These are phyloP conservation scores for Pachyrhynchus sulphureomaculatus DNA, from an alignment of 1,140 invertebrate species.

Conservation along the genomic window DNA sequence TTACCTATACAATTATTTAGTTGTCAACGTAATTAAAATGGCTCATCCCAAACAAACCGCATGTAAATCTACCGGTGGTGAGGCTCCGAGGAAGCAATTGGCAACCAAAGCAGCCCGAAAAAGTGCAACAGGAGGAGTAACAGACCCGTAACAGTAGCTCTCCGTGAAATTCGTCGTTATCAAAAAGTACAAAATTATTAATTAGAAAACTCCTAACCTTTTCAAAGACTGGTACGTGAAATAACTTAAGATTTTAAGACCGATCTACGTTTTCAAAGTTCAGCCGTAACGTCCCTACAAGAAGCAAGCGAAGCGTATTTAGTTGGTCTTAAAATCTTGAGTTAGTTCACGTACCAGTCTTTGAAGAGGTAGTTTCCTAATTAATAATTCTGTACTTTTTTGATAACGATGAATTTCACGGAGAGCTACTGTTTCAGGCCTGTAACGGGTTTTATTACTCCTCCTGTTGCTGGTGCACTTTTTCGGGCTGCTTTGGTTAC, in stretches of 20 bases:
- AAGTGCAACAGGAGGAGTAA: conserved; percentile 72
- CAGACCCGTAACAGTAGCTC: conserved; percentile 82
- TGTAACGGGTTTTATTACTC: too few relatives aligned
- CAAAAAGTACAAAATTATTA: conserved; percentile 81
- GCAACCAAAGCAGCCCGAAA: conserved; percentile 80
- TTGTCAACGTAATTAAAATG: too few relatives aligned
- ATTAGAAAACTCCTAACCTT: conserved; percentile 82
- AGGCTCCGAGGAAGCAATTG: conserved; percentile 84
- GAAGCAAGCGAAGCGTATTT: conserved; percentile 85
- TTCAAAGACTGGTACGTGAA: conserved; percentile 83
- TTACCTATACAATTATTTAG: too few relatives aligned
- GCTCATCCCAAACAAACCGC: conserved; percentile 88
- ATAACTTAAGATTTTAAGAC: conserved; percentile 77
- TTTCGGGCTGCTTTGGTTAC: conserved; percentile 80
- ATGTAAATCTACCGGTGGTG: conserved; percentile 82
- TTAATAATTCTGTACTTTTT: conserved; percentile 78
- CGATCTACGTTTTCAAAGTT: conserved; percentile 53
- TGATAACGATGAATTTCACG: conserved; percentile 85
- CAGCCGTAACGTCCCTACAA: conserved; percentile 60
- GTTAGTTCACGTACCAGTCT: too few relatives aligned
- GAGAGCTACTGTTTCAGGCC: conserved; percentile 82
- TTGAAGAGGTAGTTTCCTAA: conserved; percentile 83
- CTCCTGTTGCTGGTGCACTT: conserved; percentile 68
- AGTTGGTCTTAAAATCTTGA: conserved; percentile 77
- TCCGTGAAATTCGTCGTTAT: conserved; percentile 85